Evolutionary conservation across 2,113 vertebrate genomes (phyloP), one percentile per base, ranked within the genome.

Genomic region (Lophius piscatorius): DNA sequence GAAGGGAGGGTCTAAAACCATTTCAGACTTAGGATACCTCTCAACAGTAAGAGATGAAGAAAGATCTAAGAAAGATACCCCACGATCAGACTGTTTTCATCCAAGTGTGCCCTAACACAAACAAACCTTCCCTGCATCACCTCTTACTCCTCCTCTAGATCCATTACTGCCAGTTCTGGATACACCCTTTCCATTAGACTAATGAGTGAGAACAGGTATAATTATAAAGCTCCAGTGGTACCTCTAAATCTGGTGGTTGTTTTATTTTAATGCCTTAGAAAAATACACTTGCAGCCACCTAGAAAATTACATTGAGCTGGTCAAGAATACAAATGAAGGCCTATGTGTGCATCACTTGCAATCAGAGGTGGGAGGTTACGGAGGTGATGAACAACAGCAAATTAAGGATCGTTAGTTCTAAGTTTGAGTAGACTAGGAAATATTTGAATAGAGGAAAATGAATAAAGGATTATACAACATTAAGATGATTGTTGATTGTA

Each of bases 121-220:
- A n/a, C n/a, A n/a, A n/a, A n/a, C n/a, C n/a, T n/a, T n/a, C 29
- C 6, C 51, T 36, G 40, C 41, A 5, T 79, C 60, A 57, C 50
- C 64, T 58, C 76, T 74, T 58, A 47, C 77, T 60, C 49, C 45
- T 51, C 29, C 55, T 33, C 72, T 18, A 64, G 73, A 86, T 90
- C 84, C 81, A 63, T 91, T 78, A 61, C 45, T 88, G 77, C 79
- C 84, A 78, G 45, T 47, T 71, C 38, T 41, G 59, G 51, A 63
- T 70, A 29, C 41, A 68, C 51, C 67, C 74, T 56, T 76, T 76
- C 74, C 45, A 54, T 70, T 62, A 66, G 70, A 68, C 56, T 74
- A 86, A 84, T 74, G 73, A 78, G 62, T 44, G 42, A 38, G 62
- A 39, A 49, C 70, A 81, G 58, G 38, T 62, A 46, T 77, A 83